A percentile compares a stretch with the other conserved stretches of the same genome.
phyloP scores from a whole-genome alignment of 1,140 invertebrate species.

The Pteromalus puparum region DNA sequence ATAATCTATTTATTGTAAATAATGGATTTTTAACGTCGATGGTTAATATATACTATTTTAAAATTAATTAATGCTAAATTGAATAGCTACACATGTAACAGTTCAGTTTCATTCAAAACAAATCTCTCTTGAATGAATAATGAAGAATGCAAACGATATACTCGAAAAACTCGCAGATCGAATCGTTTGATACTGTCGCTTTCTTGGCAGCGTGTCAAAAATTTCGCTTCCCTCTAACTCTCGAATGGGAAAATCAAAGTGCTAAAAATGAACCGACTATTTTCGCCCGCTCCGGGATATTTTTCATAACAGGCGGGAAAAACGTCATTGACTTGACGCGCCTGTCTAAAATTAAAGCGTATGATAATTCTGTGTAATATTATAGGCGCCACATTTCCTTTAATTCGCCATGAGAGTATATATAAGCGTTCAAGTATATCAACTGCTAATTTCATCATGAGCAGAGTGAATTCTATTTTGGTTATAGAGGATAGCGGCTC shows the following conservation, averaged over 20 bases:
- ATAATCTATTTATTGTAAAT: no score
- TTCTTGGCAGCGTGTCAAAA: not conserved
- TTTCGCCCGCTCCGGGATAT: not conserved
- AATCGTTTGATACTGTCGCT: no score
- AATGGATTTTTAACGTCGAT: no score
- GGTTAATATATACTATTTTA: no score
- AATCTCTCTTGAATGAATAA: no score
- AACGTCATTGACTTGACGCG: not conserved
- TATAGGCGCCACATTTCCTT: not conserved
- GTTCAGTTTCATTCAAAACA: no score
- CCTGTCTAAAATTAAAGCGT: not conserved
- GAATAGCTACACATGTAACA: no score
- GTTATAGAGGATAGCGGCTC: not conserved
- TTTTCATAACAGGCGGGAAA: not conserved
- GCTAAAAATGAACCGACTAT: slow-evolving; percentile 16
- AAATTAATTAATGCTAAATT: no score
- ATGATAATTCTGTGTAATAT: no score
- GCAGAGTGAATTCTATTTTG: not conserved
- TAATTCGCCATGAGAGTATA: not conserved
- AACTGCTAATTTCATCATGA: not conserved
- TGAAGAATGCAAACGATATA: no score
- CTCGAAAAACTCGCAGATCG: no score
- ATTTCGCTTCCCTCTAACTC: not conserved
- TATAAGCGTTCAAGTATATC: not conserved
- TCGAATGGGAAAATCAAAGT: slow-evolving; percentile 12